Evolutionary conservation across 1,140 invertebrate genomes (phyloP).

Genomic region (Dufourea novaeangliae): DNA sequence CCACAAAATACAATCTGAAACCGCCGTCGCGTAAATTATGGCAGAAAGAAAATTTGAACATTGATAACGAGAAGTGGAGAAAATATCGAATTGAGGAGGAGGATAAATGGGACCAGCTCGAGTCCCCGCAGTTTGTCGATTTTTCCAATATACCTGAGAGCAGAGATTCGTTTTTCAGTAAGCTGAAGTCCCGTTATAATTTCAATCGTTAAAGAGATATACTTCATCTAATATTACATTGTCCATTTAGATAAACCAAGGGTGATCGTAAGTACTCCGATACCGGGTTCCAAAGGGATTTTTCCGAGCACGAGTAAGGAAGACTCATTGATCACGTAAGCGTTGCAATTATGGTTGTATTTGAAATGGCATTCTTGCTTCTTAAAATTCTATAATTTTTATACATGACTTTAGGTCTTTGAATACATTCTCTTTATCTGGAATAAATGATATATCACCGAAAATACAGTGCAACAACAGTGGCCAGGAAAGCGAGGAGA

Average conservation of each 20-base stretch:
- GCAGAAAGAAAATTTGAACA: not conserved
- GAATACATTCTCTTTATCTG: slow-evolving; percentile 5
- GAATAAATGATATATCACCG: not conserved
- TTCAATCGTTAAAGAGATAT: not conserved
- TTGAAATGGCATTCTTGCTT: not conserved
- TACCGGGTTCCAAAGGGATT: too few species aligned
- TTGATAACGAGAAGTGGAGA: not conserved
- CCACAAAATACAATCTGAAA: not conserved
- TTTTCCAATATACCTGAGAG: slow-evolving; percentile 27
- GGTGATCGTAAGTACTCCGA: not conserved
- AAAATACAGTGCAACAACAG: not conserved
- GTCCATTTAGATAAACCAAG: not conserved
- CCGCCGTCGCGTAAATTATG: slow-evolving; percentile 25
- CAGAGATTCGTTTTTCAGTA: slow-evolving; percentile 58
- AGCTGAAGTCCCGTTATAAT: not conserved
- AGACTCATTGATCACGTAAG: slow-evolving; percentile 1
- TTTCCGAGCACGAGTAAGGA: not conserved
- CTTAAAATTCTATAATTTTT: not conserved
- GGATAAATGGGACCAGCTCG: slow-evolving; percentile 34
- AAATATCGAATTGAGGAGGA: slow-evolving; percentile 1
- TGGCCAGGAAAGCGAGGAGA: too few species aligned
- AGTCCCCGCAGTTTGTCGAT: slow-evolving; percentile 57
- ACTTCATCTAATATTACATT: not conserved
- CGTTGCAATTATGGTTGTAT: not conserved
- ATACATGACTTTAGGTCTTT: slow-evolving; percentile 14